A percentile compares a stretch with the other conserved stretches of the same genome.
Conservation (phyloP, 1,140 invertebrate species). For the Bicyclus anynana region DNA sequence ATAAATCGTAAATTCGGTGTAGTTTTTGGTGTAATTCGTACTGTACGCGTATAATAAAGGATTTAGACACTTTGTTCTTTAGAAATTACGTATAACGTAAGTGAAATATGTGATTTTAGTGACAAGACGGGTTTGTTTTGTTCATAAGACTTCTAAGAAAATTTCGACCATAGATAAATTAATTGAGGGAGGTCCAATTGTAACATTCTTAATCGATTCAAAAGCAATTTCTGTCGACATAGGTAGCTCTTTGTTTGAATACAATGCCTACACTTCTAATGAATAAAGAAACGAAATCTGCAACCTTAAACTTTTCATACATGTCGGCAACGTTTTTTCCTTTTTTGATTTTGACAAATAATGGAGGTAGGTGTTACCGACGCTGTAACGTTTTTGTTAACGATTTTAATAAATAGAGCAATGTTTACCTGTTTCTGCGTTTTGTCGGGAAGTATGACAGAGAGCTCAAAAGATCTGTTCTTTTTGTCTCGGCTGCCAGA, state of each 20-base stretch:
- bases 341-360: too few relatives aligned
- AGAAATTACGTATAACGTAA: too few relatives aligned
- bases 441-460: slow-evolving; percentile 78
- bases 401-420: not conserved
- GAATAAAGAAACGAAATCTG: not conserved
- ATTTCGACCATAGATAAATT: too few relatives aligned
- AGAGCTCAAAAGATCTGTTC: slow-evolving; percentile 70
- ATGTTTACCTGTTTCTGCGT: slow-evolving; percentile 76
- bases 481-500: slow-evolving; percentile 60
- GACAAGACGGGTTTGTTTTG: too few relatives aligned
- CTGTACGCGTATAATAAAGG: too few relatives aligned
- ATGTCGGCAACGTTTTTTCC: too few relatives aligned
- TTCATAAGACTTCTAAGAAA: too few relatives aligned
- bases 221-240: not conserved
- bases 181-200: slow-evolving; percentile 7
- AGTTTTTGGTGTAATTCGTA: too few relatives aligned
- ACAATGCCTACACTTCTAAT: not conserved
- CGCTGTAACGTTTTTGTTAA: slow-evolving; percentile 1
- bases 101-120: too few relatives aligned
- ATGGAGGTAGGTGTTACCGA: not conserved
- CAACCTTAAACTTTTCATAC: too few relatives aligned
- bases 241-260: not conserved
- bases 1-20: too few relatives aligned
- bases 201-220: slow-evolving; percentile 5
- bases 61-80: too few relatives aligned